These are phyloP conservation scores for Lasius fuliginosus DNA, from an alignment of 2,888 invertebrate species.

Conservation along the genomic window DNA sequence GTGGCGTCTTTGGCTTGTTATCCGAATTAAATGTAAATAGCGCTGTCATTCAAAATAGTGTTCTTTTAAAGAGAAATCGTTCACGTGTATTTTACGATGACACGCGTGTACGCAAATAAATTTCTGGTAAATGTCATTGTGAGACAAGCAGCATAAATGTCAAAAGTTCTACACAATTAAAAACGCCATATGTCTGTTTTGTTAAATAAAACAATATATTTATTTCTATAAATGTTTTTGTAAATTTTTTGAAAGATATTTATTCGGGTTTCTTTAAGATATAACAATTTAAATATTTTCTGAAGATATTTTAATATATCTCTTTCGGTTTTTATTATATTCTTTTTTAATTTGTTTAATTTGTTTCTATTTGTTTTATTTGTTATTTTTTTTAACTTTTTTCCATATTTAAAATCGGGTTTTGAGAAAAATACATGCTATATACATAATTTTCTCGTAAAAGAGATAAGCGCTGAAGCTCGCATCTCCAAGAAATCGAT, in stretches of 20 bases:
- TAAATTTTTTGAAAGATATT: background rate
- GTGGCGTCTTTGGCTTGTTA: background rate
- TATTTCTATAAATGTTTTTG: background rate
- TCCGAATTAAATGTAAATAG: constrained; percentile 7
- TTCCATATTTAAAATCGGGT: background rate
- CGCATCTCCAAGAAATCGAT: constrained; percentile 48
- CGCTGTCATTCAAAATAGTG: background rate
- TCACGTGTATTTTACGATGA: background rate
- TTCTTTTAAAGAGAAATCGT: background rate
- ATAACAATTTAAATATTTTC: background rate
- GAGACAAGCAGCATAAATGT: background rate
- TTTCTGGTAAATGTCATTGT: background rate
- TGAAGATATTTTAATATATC: background rate
- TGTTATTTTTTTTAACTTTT: background rate
- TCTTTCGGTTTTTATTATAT: background rate
- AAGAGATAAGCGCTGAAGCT: constrained; percentile 12
- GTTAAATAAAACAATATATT: background rate
- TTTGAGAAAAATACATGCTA: background rate
- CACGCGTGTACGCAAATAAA: background rate
- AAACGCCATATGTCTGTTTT: background rate
- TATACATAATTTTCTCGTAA: constrained; percentile 1
- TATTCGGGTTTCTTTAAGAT: background rate
- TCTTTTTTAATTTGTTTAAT: background rate
- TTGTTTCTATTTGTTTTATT: background rate
- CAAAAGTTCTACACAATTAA: background rate